Percentiles rank a stretch among this genome's conserved stretches.
Evolutionary conservation across 1,140 invertebrate genomes (phyloP).

Genomic region (Drosophila pandora): DNA sequence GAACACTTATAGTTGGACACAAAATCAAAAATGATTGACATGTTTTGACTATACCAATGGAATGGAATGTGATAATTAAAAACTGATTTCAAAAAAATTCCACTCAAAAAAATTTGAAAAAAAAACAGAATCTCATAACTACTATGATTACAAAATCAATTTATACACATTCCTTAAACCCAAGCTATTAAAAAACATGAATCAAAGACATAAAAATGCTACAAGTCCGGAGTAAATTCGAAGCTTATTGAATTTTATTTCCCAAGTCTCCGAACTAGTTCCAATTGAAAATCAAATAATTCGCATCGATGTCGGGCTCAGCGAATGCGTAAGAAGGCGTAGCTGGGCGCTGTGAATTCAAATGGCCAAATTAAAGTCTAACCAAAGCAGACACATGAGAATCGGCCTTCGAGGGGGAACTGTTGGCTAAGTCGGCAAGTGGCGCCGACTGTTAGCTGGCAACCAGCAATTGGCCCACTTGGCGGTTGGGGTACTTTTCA

Average conservation of each 20-base stretch:
- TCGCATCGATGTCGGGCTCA: conserved; percentile 9
- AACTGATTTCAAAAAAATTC: neutral
- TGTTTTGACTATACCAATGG: too few relatives aligned
- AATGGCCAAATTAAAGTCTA: conserved; percentile 53
- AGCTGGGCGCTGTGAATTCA: conserved; percentile 44
- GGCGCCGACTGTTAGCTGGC: conserved; percentile 24
- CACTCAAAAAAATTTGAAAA: too few relatives aligned
- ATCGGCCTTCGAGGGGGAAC: conserved; percentile 47
- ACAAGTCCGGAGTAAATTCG: neutral
- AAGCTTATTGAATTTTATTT: neutral
- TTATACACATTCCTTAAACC: neutral
- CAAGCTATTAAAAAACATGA: neutral
- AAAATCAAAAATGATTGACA: too few relatives aligned
- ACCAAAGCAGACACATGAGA: conserved; percentile 23
- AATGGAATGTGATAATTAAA: too few relatives aligned
- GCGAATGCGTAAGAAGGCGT: conserved; percentile 21
- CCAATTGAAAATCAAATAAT: neutral
- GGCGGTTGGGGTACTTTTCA: conserved; percentile 26
- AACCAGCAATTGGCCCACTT: conserved; percentile 56
- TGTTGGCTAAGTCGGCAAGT: conserved; percentile 13
- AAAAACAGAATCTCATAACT: neutral
- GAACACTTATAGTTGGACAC: too few relatives aligned
- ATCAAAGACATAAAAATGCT: neutral
- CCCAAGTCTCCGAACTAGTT: conserved; percentile 28
- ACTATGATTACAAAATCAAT: neutral